These are phyloP conservation scores for Petrocephalus microphthalmus DNA, from an alignment of 2,113 vertebrate species.

Conservation along the genomic window DNA sequence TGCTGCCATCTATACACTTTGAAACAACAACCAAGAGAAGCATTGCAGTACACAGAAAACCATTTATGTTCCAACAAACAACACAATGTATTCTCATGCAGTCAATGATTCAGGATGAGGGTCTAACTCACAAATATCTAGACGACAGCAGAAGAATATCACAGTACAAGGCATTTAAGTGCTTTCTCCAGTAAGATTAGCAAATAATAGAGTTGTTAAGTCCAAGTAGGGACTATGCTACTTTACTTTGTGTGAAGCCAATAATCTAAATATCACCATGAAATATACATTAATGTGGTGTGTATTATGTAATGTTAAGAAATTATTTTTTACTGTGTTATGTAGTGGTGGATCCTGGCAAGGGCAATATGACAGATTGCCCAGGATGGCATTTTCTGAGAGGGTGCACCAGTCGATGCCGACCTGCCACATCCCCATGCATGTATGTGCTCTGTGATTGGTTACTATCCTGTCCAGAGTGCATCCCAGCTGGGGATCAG, in stretches of 20 bases:
- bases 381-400: neutral
- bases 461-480: neutral
- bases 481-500: neutral
- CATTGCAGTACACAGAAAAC: neutral
- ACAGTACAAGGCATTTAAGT: neutral
- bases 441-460: neutral
- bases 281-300: neutral
- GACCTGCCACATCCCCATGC: neutral
- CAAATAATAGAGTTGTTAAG: neutral
- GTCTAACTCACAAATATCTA: neutral
- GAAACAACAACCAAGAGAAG: neutral
- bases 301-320: neutral
- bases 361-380: neutral
- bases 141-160: neutral
- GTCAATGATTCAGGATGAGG: neutral
- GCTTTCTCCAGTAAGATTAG: neutral
- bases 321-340: neutral
- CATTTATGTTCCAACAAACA: neutral
- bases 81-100: neutral
- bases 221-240: neutral
- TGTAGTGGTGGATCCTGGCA: neutral
- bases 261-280: neutral
- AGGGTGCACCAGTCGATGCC: no score
- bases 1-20: neutral
- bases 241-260: neutral